These are phyloP conservation scores for Nesidiocoris tenuis DNA, from an alignment of 2,888 invertebrate species.

Conservation along the genomic window DNA sequence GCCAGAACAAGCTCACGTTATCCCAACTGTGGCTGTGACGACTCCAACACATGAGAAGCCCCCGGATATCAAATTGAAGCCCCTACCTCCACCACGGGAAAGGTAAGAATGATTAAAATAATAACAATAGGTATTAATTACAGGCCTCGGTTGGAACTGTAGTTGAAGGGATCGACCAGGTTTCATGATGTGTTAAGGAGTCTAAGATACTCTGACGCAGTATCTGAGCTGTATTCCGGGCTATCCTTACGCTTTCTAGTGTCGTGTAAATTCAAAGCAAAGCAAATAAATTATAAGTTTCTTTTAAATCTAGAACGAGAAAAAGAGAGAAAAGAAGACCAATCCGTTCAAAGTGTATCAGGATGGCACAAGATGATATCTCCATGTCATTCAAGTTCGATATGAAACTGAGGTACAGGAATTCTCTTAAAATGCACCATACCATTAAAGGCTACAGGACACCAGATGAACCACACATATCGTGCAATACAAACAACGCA, in stretches of 20 bases:
- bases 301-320: constrained; percentile 20
- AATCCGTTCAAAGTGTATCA: constrained; percentile 1
- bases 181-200: too few species aligned
- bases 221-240: too few species aligned
- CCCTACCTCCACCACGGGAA: constrained; percentile 26
- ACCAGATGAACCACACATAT: too few species aligned
- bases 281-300: too few species aligned
- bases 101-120: constrained; percentile 34
- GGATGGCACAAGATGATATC: constrained; percentile 15
- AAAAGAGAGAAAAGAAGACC: constrained; percentile 29
- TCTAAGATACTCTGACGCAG: too few species aligned
- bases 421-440: not conserved
- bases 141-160: too few species aligned
- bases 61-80: constrained; percentile 30
- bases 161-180: too few species aligned
- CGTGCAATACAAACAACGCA: too few species aligned
- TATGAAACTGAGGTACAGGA: constrained; percentile 29
- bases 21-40: constrained; percentile 48
- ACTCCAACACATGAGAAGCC: constrained; percentile 46
- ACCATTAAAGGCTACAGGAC: too few species aligned
- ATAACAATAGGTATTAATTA: too few species aligned
- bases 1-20: constrained; percentile 43
- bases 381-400: constrained; percentile 26
- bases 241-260: too few species aligned
- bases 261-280: too few species aligned